Evolutionary conservation across 2,888 invertebrate species (phyloP).

Genomic region (Xylocampa areola): DNA sequence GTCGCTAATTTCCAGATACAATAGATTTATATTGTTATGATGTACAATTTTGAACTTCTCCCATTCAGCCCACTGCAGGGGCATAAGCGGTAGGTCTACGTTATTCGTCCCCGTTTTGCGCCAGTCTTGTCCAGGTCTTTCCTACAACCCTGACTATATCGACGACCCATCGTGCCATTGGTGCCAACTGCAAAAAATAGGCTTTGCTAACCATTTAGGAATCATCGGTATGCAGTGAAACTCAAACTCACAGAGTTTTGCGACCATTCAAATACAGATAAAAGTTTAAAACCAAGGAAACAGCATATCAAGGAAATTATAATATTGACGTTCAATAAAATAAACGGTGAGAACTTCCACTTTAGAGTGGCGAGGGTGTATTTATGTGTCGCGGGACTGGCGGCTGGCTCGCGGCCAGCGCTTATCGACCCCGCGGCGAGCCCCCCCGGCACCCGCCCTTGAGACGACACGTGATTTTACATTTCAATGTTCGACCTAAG

Average conservation of each 20-base stretch:
- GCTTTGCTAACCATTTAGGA: no score
- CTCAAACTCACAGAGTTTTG: neutral
- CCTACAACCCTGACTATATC: no score
- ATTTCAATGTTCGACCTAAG: slow-evolving; percentile 42
- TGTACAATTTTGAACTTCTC: no score
- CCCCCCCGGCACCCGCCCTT: slow-evolving; percentile 65
- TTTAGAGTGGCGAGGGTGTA: slow-evolving; percentile 78
- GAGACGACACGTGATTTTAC: slow-evolving; percentile 56
- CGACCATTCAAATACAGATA: neutral
- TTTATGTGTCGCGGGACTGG: slow-evolving; percentile 78
- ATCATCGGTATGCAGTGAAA: neutral
- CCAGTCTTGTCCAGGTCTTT: no score
- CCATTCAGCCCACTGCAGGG: no score
- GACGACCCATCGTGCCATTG: no score
- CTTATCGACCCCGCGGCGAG: slow-evolving; percentile 80
- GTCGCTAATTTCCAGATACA: no score
- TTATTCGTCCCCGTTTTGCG: no score
- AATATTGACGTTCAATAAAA: slow-evolving; percentile 38
- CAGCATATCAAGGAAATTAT: slow-evolving; percentile 32
- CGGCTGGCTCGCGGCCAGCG: slow-evolving; percentile 89
- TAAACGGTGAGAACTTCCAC: slow-evolving; percentile 64
- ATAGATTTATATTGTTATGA: no score
- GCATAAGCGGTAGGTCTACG: no score
- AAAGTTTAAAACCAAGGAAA: slow-evolving; percentile 28
- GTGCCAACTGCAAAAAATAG: no score